A percentile compares a stretch with the other conserved stretches of the same genome.
phyloP scores from a whole-genome alignment of 2,888 invertebrate genomes.

The Epinotia ramella region DNA sequence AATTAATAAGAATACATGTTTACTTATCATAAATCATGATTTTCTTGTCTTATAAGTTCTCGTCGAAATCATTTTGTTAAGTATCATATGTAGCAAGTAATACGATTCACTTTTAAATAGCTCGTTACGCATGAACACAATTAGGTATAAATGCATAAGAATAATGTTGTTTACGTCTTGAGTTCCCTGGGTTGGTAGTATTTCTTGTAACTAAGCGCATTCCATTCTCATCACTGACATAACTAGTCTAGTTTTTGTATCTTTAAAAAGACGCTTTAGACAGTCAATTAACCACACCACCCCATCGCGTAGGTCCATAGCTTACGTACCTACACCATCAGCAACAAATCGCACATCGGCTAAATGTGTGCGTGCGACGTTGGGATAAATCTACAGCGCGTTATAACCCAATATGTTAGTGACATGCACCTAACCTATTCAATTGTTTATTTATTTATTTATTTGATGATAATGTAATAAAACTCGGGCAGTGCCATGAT shows the following conservation, averaged over 20 bases:
- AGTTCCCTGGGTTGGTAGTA: no score
- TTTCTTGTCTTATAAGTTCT: background rate
- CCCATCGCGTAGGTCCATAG: background rate
- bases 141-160: no score
- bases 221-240: no score
- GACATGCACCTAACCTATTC: background rate
- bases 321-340: background rate
- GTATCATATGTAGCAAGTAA: no score
- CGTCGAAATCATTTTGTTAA: no score
- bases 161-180: no score
- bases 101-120: no score
- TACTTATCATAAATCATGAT: background rate
- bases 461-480: background rate
- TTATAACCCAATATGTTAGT: conserved; percentile 40
- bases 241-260: background rate
- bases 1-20: no score
- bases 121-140: no score
- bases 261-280: background rate
- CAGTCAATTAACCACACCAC: background rate
- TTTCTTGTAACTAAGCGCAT: no score
- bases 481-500: background rate
- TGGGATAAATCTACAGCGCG: conserved; percentile 66
- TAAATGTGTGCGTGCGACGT: conserved; percentile 64
- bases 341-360: conserved; percentile 42
- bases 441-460: background rate